Percentiles rank a stretch among this genome's conserved stretches.
Evolutionary conservation across 2,888 invertebrate genomes (phyloP).

Genomic region (Marronus borbonicus): DNA sequence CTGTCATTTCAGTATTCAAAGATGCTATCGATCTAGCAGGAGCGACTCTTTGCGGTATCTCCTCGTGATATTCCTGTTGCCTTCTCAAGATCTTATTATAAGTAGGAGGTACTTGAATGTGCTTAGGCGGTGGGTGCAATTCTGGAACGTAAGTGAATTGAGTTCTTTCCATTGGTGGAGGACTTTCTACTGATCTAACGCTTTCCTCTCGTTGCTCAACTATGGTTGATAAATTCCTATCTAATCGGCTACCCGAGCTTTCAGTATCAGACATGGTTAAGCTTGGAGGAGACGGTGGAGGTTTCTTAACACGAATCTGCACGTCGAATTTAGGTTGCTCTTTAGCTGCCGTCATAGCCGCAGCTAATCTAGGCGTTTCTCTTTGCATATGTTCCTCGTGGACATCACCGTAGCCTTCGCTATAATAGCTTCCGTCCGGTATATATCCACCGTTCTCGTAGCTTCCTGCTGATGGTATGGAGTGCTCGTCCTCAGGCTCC

Average conservation of each 20-base stretch:
- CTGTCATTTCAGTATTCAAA: constrained; percentile 84
- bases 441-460: constrained; percentile 84
- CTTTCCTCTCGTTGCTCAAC: constrained; percentile 86
- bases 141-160: constrained; percentile 84
- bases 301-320: constrained; percentile 86
- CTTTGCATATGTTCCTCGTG: constrained; percentile 72
- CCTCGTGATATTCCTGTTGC: constrained; percentile 68
- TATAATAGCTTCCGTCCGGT: constrained; percentile 81
- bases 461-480: constrained; percentile 79
- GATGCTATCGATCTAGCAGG: constrained; percentile 81
- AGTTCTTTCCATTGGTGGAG: constrained; percentile 75
- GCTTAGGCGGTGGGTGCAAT: constrained; percentile 79
- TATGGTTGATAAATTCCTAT: constrained; percentile 82
- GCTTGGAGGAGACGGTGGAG: constrained; percentile 83
- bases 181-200: constrained; percentile 79
- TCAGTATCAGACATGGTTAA: constrained; percentile 82
- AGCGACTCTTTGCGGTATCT: constrained; percentile 36
- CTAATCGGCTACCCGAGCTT: constrained; percentile 77
- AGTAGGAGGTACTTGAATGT: constrained; percentile 79
- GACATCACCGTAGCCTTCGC: constrained; percentile 76
- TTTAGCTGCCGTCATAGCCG: constrained; percentile 73
- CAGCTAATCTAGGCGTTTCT: constrained; percentile 66
- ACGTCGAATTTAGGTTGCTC: constrained; percentile 86
- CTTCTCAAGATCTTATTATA: constrained; percentile 79
- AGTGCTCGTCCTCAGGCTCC: constrained; percentile 78